Percentiles rank a stretch among this genome's conserved stretches.
Conservation (phyloP, 2,113 vertebrate genomes). For the Prochilodus magdalenae region DNA sequence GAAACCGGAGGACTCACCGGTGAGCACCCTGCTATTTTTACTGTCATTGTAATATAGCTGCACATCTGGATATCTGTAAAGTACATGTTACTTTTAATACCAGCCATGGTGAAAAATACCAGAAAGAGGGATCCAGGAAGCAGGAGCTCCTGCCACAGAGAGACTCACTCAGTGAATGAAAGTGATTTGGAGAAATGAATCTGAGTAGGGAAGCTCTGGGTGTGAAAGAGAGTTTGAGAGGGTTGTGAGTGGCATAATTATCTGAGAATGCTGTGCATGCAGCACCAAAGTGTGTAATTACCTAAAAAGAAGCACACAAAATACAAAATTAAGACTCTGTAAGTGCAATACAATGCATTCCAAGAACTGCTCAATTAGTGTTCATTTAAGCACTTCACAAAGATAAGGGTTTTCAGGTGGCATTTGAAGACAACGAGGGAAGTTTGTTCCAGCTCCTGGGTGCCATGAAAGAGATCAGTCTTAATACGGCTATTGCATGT, state of each 20-base stretch:
- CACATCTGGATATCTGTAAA: neutral
- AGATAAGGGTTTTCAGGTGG: too few relatives aligned
- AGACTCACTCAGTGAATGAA: neutral
- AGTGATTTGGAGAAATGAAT: neutral
- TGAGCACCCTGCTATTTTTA: conserved; percentile 60
- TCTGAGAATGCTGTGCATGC: too few relatives aligned
- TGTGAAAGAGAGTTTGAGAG: neutral
- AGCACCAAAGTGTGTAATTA: too few relatives aligned
- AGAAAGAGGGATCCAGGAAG: neutral
- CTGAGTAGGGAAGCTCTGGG: neutral
- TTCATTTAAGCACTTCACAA: too few relatives aligned
- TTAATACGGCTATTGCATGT: too few relatives aligned
- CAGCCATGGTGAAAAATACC: neutral
- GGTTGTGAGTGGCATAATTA: neutral
- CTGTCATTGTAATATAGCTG: neutral
- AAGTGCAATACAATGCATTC: too few relatives aligned
- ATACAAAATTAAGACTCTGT: too few relatives aligned
- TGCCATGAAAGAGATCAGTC: too few relatives aligned
- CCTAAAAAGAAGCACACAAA: too few relatives aligned
- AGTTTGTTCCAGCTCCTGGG: too few relatives aligned
- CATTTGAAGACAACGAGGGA: too few relatives aligned
- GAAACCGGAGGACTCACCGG: conserved; percentile 75
- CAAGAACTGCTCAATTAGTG: too few relatives aligned
- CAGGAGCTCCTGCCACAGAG: conserved; percentile 1
- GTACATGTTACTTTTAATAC: conserved; percentile 11